Conservation (phyloP, 2,888 invertebrate genomes). For the Meteorus colon region DNA sequence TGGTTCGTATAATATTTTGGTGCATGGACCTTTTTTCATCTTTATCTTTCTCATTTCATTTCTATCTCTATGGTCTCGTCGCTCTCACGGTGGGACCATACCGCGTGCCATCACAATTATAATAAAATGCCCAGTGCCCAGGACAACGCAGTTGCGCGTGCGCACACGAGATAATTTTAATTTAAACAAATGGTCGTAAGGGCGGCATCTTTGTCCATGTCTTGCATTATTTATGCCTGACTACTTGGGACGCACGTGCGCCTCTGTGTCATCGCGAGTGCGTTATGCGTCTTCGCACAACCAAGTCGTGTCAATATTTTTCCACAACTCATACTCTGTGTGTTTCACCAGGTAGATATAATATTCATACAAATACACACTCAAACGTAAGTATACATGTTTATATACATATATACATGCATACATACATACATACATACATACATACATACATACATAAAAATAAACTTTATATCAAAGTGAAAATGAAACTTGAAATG, state of each 20-base stretch:
- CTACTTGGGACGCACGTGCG: constrained; percentile 70
- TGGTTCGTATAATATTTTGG: neutral
- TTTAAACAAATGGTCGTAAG: constrained; percentile 73
- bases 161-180: constrained; percentile 68
- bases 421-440: neutral
- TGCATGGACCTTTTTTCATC: neutral
- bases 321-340: constrained; percentile 29
- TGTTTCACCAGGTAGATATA: constrained; percentile 17
- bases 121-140: constrained; percentile 44
- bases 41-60: neutral
- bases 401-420: neutral
- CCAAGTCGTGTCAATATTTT: constrained; percentile 54
- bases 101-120: constrained; percentile 37
- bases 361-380: neutral
- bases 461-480: neutral
- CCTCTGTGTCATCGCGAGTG: constrained; percentile 70
- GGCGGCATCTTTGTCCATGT: constrained; percentile 73
- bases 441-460: neutral
- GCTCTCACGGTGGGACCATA: constrained; percentile 21
- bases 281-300: constrained; percentile 55
- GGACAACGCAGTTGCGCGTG: constrained; percentile 37
- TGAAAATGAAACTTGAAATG: too few species aligned
- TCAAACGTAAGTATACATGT: too few species aligned
- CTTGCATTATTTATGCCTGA: constrained; percentile 72
- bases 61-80: constrained; percentile 5